Base-by-base conservation (phyloP, 2,797 vertebrate genomes). In the Taeniopygia guttata region DNA sequence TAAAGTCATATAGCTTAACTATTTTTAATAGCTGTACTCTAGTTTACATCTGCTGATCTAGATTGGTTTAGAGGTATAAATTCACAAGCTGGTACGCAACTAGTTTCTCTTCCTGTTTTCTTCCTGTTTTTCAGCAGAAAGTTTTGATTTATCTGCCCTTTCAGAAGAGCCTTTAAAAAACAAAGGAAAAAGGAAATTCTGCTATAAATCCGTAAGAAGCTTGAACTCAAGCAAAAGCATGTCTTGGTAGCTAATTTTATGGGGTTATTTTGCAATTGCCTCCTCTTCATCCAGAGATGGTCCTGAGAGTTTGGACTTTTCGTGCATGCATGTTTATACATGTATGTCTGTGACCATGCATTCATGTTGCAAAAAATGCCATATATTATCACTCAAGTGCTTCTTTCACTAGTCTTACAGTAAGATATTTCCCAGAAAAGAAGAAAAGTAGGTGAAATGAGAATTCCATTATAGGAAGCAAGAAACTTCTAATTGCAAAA, bases 71-170 rank as follows among this genome's bases (percentile, higher is more conserved):
- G 49, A 74, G 32, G 42, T 87, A 27, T 55, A 79, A 73, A 66
- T 62, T 89, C 42, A 64, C n/a, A 91, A 52, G 38, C 30, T 72
- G 18, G 64, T 77, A 87, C 77, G 9, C 56, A 87, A 38, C 30
- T 43, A 34, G 25, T 68, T 93, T 89, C n/a, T 86, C 26, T 95
- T 94, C 81, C 55, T 91, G 54, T 90, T 94, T 73, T 87, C 56
- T 83, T 92, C 55, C 40, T 83, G 42, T 30, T 87, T 89, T 92
- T 84, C 49, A 68, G 22, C 56, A 87, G 34, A 60, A 87, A 78
- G 30, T 74, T 89, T 34, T 51, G 62, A 87, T 91, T 87, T 29
- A 40, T 63, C 42, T 72, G 43, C 36, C 83, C 20, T 87, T 77
- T 48, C 68, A 56, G 72, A 87, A 84, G 70, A 29, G 11, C 0